phyloP scores from a whole-genome alignment of 2,888 invertebrate species.

The Stegana nigrithorax region DNA sequence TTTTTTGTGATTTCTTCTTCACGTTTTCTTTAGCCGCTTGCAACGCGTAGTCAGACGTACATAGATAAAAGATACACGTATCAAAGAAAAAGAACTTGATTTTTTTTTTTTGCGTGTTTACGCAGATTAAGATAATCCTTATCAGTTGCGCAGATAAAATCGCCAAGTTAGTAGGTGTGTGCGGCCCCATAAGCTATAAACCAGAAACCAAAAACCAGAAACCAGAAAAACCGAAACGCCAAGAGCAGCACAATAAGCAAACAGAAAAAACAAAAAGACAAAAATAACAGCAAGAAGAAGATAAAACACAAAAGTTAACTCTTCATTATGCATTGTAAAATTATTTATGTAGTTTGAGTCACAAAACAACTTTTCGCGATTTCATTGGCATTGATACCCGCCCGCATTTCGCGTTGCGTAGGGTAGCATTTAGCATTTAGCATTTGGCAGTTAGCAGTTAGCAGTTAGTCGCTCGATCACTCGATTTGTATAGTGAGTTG shows the following conservation, averaged over 20 bases:
- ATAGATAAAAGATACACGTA: not conserved
- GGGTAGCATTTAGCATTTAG: too few relatives aligned
- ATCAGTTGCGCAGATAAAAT: constrained; percentile 40
- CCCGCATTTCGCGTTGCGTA: not conserved
- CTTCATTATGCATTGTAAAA: constrained; percentile 7
- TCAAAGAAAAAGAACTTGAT: too few relatives aligned
- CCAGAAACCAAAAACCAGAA: too few relatives aligned
- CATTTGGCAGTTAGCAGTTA: too few relatives aligned
- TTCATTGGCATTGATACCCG: constrained; percentile 13
- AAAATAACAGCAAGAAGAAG: constrained; percentile 3
- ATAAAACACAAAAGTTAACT: constrained; percentile 7
- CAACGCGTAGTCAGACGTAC: not conserved
- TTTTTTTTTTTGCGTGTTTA: constrained; percentile 54
- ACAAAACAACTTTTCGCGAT: not conserved
- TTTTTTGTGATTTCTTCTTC: not conserved
- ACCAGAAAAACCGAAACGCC: too few relatives aligned
- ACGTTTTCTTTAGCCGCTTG: not conserved
- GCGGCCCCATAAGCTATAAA: too few relatives aligned
- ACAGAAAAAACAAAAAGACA: constrained; percentile 5
- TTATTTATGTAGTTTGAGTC: constrained; percentile 14
- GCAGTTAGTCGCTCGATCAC: not conserved
- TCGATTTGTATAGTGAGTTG: not conserved
- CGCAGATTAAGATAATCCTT: constrained; percentile 65
- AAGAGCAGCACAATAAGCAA: constrained; percentile 20
- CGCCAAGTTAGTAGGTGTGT: too few relatives aligned